Base-by-base conservation (phyloP, 2,888 invertebrate species). In the Cheilosia grossa region DNA sequence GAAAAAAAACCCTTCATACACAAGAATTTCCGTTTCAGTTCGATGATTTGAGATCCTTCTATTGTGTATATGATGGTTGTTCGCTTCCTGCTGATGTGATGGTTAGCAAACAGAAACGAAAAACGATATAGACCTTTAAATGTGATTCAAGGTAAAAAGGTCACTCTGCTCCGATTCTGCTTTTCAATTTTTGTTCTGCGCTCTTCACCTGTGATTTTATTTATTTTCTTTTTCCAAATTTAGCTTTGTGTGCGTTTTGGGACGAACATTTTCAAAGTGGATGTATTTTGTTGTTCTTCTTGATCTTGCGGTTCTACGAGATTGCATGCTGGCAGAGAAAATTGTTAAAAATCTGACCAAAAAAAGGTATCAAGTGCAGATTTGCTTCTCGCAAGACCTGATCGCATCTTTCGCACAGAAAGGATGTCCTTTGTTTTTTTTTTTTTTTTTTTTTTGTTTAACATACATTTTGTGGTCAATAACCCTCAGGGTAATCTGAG, bases 391-490 rank as follows among this genome's bases (percentile, higher is more conserved):
- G 64, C 61, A 40, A 63, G 67, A 54, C 56, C 47, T 63, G 47
- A 75, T 81, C 69, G 54, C 51, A 56, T 63, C 54, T 54, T 49
- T 53, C 13, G 54, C 9, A 40, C 17, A 30, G 47, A 49, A 54
- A 74, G 73, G 77, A 66, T 70, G 63, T 82, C 59, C 47, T 75
- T 81, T 81, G 75, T 82, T 66, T 59, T 27, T 27, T 1, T 0
- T 27, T 51, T 21, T 53, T n/a, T n/a, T n/a, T n/a, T 40, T 27
- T 51, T 21, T 54, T 30, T 33, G 2, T 58, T 30, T 44, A 15
- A 42, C 37, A 30, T 24, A n/a, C 6, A 15, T 40, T 66, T 67
- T 66, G 72, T 61, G 82, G 82, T 72, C 78, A 82, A 72, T 82
- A 77, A 82, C 70, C 82, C 37, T 44, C 19, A 17, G 53, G 15